Percentiles rank a stretch among this genome's conserved stretches.
Evolutionary conservation across 2,888 invertebrate genomes (phyloP).

Genomic region (Eupithecia dodoneata): DNA sequence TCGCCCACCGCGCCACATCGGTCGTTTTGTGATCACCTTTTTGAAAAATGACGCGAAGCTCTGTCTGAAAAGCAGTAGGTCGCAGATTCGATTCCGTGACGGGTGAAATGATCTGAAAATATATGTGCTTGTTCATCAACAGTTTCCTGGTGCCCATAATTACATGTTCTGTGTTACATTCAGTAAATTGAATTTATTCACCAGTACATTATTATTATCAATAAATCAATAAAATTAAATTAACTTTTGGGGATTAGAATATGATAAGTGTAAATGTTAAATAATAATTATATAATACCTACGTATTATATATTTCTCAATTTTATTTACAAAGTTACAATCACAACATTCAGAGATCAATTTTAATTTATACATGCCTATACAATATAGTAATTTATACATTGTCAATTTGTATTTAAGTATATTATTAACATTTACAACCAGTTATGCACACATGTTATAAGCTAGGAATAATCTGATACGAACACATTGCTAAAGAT

Average conservation of each 20-base stretch:
- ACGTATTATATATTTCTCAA: neutral
- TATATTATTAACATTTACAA: neutral
- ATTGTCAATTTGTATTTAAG: neutral
- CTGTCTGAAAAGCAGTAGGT: neutral
- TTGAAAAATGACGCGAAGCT: neutral
- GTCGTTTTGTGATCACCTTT: neutral
- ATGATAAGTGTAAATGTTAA: neutral
- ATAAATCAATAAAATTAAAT: no score
- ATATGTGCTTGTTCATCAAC: neutral
- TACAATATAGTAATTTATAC: neutral
- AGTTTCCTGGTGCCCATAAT: neutral
- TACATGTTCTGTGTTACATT: neutral
- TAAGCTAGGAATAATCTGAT: neutral
- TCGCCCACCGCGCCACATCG: no score
- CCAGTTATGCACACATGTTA: neutral
- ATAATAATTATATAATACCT: no score
- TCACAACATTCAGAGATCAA: constrained; percentile 3
- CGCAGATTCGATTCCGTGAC: neutral
- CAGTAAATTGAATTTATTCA: no score
- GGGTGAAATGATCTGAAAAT: neutral
- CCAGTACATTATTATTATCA: no score
- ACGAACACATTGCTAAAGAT: neutral
- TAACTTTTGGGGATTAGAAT: neutral
- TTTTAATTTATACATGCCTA: neutral
- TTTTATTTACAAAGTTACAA: neutral